phyloP scores from a whole-genome alignment of 1,140 invertebrate species.

The Pteromalus puparum region DNA sequence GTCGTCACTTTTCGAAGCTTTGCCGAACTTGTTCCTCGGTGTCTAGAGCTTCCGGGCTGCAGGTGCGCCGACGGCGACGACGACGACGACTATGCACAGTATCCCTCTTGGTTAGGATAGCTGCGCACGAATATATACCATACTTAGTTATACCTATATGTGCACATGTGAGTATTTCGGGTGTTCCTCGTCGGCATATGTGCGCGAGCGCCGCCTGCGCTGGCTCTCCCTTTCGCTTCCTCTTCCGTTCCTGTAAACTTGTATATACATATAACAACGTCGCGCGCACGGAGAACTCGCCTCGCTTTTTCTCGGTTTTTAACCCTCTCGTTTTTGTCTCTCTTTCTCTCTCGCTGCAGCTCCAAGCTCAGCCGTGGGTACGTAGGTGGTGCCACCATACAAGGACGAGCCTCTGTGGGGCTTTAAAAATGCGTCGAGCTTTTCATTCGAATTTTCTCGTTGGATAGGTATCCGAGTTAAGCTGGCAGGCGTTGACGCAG shows the following conservation, averaged over 20 bases:
- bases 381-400: too few relatives aligned
- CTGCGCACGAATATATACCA: neutral
- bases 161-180: conserved; percentile 8
- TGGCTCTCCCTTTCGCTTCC: neutral
- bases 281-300: too few relatives aligned
- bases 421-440: neutral
- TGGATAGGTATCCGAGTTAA: neutral
- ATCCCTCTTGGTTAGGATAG: conserved; percentile 10
- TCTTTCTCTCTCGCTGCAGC: neutral
- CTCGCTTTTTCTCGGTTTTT: conserved; percentile 71
- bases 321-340: conserved; percentile 72
- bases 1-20: too few relatives aligned
- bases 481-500: neutral
- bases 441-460: neutral
- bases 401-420: too few relatives aligned
- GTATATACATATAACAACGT: neutral
- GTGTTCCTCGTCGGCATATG: conserved; percentile 1
- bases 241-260: conserved; percentile 52
- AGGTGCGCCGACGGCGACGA: too few relatives aligned
- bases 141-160: neutral
- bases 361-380: too few relatives aligned
- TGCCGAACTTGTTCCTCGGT: too few relatives aligned
- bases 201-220: neutral
- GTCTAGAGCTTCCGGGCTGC: too few relatives aligned
- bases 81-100: neutral